These are phyloP conservation scores for Nebria brevicollis DNA, from an alignment of 2,888 invertebrate species.

Conservation along the genomic window DNA sequence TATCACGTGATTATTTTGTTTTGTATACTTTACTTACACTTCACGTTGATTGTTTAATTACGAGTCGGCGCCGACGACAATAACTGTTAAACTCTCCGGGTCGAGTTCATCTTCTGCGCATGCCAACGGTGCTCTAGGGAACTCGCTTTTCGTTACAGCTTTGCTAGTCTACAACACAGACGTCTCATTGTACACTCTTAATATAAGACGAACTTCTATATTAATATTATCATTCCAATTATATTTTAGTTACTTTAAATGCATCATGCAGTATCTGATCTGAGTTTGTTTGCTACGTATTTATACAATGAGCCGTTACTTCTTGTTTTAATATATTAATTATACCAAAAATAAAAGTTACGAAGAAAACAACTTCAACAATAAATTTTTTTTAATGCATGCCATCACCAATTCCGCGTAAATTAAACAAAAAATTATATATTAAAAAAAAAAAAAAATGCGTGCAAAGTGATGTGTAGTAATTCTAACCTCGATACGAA, in stretches of 20 bases:
- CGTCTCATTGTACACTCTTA: constrained; percentile 5
- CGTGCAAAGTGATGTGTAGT: constrained; percentile 38
- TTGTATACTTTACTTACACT: neutral
- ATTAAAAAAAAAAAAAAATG: neutral
- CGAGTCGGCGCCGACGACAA: neutral
- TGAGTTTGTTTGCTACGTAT: neutral
- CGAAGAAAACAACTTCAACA: neutral
- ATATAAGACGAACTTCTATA: neutral
- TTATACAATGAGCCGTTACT: too few relatives aligned
- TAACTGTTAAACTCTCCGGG: constrained; percentile 48
- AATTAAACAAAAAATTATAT: neutral
- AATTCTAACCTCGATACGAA: constrained; percentile 59
- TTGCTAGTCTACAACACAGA: constrained; percentile 39
- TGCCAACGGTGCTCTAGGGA: constrained; percentile 61
- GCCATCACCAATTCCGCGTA: neutral
- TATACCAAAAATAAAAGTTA: neutral
- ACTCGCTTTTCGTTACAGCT: constrained; percentile 34
- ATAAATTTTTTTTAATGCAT: neutral
- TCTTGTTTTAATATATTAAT: too few relatives aligned
- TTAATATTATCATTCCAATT: neutral
- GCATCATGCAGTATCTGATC: neutral
- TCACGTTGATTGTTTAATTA: neutral
- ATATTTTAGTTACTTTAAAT: neutral
- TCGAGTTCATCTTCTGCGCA: constrained; percentile 58
- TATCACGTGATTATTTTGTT: constrained; percentile 35